phyloP scores from a whole-genome alignment of 1,140 invertebrate species.

The Cotesia typhae region DNA sequence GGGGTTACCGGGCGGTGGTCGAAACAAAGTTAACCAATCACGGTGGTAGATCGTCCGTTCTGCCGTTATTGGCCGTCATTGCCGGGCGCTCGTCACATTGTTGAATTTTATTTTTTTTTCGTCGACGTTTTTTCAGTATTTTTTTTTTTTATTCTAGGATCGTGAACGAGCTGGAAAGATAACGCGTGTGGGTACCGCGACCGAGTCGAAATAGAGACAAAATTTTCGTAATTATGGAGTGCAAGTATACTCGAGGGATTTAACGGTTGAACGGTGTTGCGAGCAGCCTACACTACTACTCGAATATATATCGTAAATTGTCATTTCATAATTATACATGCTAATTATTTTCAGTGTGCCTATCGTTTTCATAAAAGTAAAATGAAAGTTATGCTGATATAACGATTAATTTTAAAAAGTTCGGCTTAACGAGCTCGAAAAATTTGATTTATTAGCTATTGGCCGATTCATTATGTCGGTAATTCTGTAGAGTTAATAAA shows the following conservation, averaged over 20 bases:
- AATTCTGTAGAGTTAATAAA: too few species aligned
- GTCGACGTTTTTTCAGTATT: conserved; percentile 11
- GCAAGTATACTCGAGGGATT: conserved; percentile 54
- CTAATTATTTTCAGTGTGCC: conserved; percentile 61
- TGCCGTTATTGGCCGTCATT: conserved; percentile 49
- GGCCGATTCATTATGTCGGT: too few species aligned
- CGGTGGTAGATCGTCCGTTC: conserved; percentile 43
- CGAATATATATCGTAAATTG: conserved; percentile 48
- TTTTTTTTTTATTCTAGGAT: conserved; percentile 33
- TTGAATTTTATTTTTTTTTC: conserved; percentile 46
- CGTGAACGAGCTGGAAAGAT: conserved; percentile 22
- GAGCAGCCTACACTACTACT: conserved; percentile 44
- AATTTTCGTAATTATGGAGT: conserved; percentile 59
- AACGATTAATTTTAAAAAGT: too few species aligned
- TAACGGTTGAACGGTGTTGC: conserved; percentile 51
- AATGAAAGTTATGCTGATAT: not conserved
- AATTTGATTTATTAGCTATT: too few species aligned
- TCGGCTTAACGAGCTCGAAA: too few species aligned
- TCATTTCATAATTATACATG: conserved; percentile 65
- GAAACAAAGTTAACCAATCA: conserved; percentile 59
- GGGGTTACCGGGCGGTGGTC: conserved; percentile 46
- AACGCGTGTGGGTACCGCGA: conserved; percentile 10
- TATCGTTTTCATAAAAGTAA: conserved; percentile 12
- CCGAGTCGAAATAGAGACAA: conserved; percentile 38
- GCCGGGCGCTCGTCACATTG: conserved; percentile 41